Evolutionary conservation across 35 echinoderm and acorn worm genomes (phyloP).

Genomic region (Stichopus chloronotus): DNA sequence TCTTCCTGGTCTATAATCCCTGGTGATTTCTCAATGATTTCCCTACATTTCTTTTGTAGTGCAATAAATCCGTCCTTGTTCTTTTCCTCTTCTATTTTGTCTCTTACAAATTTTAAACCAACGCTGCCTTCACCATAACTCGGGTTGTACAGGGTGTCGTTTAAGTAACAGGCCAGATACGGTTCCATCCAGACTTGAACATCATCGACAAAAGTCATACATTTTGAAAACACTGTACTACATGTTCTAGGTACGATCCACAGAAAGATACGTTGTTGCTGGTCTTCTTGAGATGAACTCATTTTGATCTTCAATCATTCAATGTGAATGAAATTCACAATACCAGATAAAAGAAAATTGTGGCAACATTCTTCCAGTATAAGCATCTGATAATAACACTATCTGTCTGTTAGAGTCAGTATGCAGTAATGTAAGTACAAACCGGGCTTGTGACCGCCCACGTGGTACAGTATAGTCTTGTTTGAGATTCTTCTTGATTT

Average conservation of each 20-base stretch:
- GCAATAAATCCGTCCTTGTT: background rate
- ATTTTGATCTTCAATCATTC: background rate
- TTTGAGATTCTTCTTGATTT: too few relatives aligned
- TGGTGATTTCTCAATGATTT: background rate
- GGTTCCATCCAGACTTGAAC: slow-evolving; percentile 39
- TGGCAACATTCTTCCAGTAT: too few relatives aligned
- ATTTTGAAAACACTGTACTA: slow-evolving; percentile 12
- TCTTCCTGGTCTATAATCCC: background rate
- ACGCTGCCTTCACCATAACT: background rate
- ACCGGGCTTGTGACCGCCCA: too few relatives aligned
- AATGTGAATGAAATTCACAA: background rate
- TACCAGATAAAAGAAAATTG: too few relatives aligned
- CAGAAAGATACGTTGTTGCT: background rate
- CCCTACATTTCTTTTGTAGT: background rate
- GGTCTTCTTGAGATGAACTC: background rate
- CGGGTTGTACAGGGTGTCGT: slow-evolving; percentile 19
- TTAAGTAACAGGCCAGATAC: background rate
- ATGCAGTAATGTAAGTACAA: too few relatives aligned
- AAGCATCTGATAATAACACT: too few relatives aligned
- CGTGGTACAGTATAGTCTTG: too few relatives aligned
- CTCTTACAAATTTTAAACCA: background rate
- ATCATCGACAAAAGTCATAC: slow-evolving; percentile 31
- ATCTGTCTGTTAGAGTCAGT: too few relatives aligned
- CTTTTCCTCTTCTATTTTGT: background rate
- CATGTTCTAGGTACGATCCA: slow-evolving; percentile 4